Conservation (phyloP, 92 coral and sea anemone species). For the Palythoa grandiflora region DNA sequence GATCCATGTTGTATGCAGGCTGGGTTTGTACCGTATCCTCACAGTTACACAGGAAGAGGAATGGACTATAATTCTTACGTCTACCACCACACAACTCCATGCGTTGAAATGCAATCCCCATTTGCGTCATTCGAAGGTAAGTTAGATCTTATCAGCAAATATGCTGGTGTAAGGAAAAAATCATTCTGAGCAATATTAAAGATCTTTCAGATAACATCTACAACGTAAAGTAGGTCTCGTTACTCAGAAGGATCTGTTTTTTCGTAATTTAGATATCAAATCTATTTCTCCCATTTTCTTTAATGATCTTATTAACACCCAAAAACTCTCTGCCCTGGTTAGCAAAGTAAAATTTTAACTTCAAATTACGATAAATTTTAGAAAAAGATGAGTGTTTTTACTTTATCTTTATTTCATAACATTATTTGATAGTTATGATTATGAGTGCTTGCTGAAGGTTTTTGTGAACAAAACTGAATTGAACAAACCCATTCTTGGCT, state of each 20-base stretch:
- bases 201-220: neutral
- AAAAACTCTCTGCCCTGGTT: neutral
- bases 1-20: conserved; percentile 79
- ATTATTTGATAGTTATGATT: neutral
- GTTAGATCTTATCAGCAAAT: neutral
- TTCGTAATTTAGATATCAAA: neutral
- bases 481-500: too few species aligned
- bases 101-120: conserved; percentile 63
- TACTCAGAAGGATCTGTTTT: neutral
- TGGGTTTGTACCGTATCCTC: conserved; percentile 64
- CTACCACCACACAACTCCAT: conserved; percentile 67
- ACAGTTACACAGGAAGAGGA: conserved; percentile 49
- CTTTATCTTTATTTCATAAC: neutral
- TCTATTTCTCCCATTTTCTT: neutral
- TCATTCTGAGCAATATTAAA: neutral
- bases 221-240: neutral
- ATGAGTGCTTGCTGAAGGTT: neutral
- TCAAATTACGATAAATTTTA: neutral
- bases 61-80: conserved; percentile 69
- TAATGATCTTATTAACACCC: neutral
- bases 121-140: conserved; percentile 81
- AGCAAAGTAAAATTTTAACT: neutral
- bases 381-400: neutral
- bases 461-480: neutral
- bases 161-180: neutral